A percentile compares a stretch with the other conserved stretches of the same genome.
These are phyloP conservation scores for Metallyticus violacea DNA, from an alignment of 2,888 invertebrate genomes.

Conservation along the genomic window DNA sequence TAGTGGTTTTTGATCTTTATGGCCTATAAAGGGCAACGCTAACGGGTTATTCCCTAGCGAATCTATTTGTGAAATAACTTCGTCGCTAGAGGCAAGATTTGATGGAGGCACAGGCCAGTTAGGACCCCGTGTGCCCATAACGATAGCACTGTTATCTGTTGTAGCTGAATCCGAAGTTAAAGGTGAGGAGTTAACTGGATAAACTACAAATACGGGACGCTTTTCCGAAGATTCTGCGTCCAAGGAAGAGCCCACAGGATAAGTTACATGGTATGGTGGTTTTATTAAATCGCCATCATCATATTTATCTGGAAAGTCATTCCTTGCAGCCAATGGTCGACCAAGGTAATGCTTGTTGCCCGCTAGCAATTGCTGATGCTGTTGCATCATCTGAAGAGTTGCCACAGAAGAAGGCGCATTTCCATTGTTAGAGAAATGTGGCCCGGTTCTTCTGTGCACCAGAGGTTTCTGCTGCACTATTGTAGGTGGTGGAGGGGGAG, in stretches of 20 bases:
- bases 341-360: not conserved
- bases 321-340: conserved; percentile 5
- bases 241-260: conserved; percentile 34
- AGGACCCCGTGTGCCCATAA: conserved; percentile 55
- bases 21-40: not conserved
- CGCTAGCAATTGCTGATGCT: conserved; percentile 36
- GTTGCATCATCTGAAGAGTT: conserved; percentile 67
- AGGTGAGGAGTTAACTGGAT: conserved; percentile 56
- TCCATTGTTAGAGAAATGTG: not conserved
- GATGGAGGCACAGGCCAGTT: conserved; percentile 49
- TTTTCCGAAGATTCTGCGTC: conserved; percentile 28
- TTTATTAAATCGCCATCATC: not conserved
- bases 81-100: conserved; percentile 39
- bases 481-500: conserved; percentile 48
- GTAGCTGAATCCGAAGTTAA: conserved; percentile 51
- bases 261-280: conserved; percentile 2
- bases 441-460: conserved; percentile 30
- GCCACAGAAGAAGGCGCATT: conserved; percentile 52
- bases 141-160: conserved; percentile 49
- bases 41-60: not conserved
- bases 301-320: conserved; percentile 13
- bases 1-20: conserved; percentile 48
- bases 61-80: conserved; percentile 4
- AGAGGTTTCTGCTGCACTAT: conserved; percentile 46
- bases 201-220: conserved; percentile 55